Percentiles rank a stretch among this genome's conserved stretches.
phyloP scores from a whole-genome alignment of 2,797 vertebrate genomes.

The Poecilia gillii region DNA sequence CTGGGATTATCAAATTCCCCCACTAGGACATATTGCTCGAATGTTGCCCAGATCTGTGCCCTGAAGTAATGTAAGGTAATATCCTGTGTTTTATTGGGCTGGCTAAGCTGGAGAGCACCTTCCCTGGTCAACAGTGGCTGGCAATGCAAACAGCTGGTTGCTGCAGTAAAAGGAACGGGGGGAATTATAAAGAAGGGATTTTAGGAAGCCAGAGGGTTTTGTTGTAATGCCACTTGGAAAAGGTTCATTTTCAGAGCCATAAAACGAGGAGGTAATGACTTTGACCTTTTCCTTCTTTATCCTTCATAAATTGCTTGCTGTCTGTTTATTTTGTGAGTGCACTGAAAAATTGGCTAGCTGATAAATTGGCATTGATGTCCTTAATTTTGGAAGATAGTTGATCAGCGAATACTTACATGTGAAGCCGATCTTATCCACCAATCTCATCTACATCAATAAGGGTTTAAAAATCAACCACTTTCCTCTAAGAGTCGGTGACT shows the following conservation, averaged over 20 bases:
- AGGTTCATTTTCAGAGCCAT: neutral
- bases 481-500: too few species aligned
- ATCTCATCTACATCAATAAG: too few species aligned
- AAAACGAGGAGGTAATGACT: neutral
- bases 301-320: neutral
- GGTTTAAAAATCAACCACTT: too few species aligned
- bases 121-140: neutral
- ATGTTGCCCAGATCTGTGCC: neutral
- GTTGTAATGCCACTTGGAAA: neutral
- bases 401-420: too few species aligned
- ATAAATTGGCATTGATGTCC: too few species aligned
- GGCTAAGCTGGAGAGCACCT: neutral
- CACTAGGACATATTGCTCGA: neutral
- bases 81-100: neutral
- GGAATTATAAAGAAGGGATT: neutral
- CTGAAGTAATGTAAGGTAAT: neutral
- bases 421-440: too few species aligned
- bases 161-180: neutral
- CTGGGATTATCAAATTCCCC: constrained; percentile 19
- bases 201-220: neutral
- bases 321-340: too few species aligned
- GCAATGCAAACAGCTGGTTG: neutral
- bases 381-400: too few species aligned
- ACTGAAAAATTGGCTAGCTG: too few species aligned
- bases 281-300: neutral